These are phyloP conservation scores for Cyphomyrmex costatus DNA, from an alignment of 1,140 invertebrate genomes.

Conservation along the genomic window DNA sequence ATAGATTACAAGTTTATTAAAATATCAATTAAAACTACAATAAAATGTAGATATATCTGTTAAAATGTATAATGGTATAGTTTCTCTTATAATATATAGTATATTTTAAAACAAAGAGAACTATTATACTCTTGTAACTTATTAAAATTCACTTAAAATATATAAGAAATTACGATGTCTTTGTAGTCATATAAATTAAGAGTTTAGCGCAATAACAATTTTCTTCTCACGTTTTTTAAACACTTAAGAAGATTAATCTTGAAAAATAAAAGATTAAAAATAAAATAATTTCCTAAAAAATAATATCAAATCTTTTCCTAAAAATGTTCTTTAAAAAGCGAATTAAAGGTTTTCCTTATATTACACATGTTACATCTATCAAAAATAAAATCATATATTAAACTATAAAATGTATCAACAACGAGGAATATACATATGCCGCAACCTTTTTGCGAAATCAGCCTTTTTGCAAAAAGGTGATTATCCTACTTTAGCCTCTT, in stretches of 20 bases:
- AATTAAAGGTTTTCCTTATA: background rate
- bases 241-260: background rate
- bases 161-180: background rate
- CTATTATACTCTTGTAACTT: background rate
- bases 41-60: background rate
- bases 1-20: background rate
- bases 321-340: background rate
- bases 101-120: background rate
- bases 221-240: background rate
- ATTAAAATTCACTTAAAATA: background rate
- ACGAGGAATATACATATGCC: no score
- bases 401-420: no score
- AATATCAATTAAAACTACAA: background rate
- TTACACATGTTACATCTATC: background rate
- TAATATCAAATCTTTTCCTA: no score
- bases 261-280: background rate
- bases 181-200: background rate
- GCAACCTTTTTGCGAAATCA: no score
- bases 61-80: background rate
- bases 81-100: background rate
- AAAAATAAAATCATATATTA: no score
- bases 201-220: background rate
- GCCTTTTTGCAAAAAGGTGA: no score
- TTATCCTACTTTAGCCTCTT: no score
- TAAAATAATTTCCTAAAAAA: background rate